Evolutionary conservation across 2,113 vertebrate species (phyloP), one percentile per base, ranked within the genome.

Genomic region (Apaloderma vittatum): DNA sequence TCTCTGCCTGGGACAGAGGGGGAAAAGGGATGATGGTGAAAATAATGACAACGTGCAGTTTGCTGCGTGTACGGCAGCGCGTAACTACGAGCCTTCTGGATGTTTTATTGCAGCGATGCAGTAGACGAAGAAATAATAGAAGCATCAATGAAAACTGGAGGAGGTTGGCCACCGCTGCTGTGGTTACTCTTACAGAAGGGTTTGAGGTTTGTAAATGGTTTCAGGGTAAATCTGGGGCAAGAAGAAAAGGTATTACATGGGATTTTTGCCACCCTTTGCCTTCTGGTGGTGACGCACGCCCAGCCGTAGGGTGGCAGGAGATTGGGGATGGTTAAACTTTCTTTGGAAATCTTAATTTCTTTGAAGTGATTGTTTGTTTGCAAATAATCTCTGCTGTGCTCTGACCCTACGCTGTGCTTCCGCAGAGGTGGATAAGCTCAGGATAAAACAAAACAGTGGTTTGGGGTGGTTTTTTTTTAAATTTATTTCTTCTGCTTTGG

Each of bases 241-340:
- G 72, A 57, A 65, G n/a, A 20, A 37, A 13, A 58, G 37, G 30
- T 3, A 27, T 51, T 37, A 45, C 32, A 0, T 24, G 66, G 48
- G 24, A 5, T 63, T 87, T 21, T 12, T 73, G 65, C 20, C 27
- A 2, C 8, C 57, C 36, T 27, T 29, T 54, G 45, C 73, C 49
- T 55, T 32, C 52, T 58, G 2, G 0, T 26, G 9, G 72, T 12
- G 71, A 32, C 30, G 0, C 0, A 14, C 43, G 18, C 62, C 40
- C 54, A 24, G 90, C 81, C 14, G 23, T 1, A 10, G 86, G 24
- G 27, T 24, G 59, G 19, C 66, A 11, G n/a, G 73, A 14, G 61
- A 43, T 36, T 4, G 15, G 7, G 52, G 26, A 36, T 7, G 70
- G 65, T 9, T 4, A 11, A 16, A 71, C 9, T 58, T n/a, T 18